Evolutionary conservation across 2,888 invertebrate species (phyloP).

Genomic region (Drosophila ezoana): DNA sequence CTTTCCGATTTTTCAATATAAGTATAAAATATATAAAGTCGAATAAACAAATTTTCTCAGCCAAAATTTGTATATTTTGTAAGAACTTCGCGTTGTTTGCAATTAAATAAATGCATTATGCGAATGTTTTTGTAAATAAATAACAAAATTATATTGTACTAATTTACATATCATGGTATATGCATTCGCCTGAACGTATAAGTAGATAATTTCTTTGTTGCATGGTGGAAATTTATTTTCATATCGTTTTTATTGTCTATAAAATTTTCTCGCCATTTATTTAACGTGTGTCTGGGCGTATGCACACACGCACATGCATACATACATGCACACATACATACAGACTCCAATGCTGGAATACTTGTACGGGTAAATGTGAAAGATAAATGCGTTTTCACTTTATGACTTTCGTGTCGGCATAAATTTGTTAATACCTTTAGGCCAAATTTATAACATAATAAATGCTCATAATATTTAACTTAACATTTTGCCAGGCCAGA

Average conservation of each 20-base stretch:
- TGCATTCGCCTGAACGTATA: conserved; percentile 1
- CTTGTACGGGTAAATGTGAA: conserved; percentile 56
- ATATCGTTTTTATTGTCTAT: conserved; percentile 71
- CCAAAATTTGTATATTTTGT: conserved; percentile 31
- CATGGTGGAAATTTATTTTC: conserved; percentile 53
- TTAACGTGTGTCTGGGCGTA: conserved; percentile 40
- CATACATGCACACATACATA: background rate
- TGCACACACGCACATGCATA: conserved; percentile 8
- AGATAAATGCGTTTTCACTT: conserved; percentile 81
- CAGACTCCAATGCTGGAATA: conserved; percentile 19
- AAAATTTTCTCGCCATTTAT: conserved; percentile 74
- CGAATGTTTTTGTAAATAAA: background rate
- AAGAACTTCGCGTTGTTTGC: conserved; percentile 20
- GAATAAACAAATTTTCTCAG: conserved; percentile 37
- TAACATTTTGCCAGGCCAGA: conserved; percentile 72
- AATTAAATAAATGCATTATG: conserved; percentile 46
- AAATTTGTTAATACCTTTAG: conserved; percentile 81
- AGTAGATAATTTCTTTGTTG: conserved; percentile 64
- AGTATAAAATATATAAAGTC: too few relatives aligned
- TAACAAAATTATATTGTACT: conserved; percentile 1
- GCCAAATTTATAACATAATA: conserved; percentile 83
- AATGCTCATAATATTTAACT: conserved; percentile 82
- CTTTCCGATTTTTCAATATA: conserved; percentile 11
- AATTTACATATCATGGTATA: background rate
- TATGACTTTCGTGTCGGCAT: conserved; percentile 82